Conservation (phyloP, 2,888 invertebrate genomes). For the Amphimallon solstitiale region DNA sequence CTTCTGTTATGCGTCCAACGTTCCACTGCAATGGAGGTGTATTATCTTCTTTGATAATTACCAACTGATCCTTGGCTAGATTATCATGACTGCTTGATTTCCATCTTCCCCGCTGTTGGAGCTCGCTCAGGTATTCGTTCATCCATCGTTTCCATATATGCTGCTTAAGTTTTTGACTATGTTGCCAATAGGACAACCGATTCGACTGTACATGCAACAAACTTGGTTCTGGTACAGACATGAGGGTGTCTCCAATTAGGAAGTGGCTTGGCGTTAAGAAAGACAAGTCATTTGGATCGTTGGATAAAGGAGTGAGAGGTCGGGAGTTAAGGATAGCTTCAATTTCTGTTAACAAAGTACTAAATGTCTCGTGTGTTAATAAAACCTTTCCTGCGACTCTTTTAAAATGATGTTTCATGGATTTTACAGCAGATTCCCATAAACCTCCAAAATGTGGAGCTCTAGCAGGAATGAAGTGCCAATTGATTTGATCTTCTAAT, state of each 20-base stretch:
- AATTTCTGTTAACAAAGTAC: constrained; percentile 49
- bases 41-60: no score
- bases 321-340: constrained; percentile 52
- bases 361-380: constrained; percentile 52
- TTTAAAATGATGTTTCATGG: constrained; percentile 49
- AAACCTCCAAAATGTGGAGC: constrained; percentile 53
- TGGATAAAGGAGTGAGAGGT: constrained; percentile 47
- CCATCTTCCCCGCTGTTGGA: no score
- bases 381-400: constrained; percentile 44
- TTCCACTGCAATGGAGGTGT: no score
- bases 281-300: constrained; percentile 45
- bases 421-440: constrained; percentile 52
- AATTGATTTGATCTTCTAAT: constrained; percentile 29
- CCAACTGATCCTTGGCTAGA: no score
- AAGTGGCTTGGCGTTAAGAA: constrained; percentile 39
- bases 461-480: constrained; percentile 52
- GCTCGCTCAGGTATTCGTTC: no score
- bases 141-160: no score
- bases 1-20: no score
- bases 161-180: no score
- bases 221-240: constrained; percentile 16
- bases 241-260: constrained; percentile 8
- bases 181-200: no score
- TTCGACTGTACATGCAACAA: no score
- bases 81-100: no score